A percentile compares a stretch with the other conserved stretches of the same genome.
These are phyloP conservation scores for Neotragus moschatus DNA, from an alignment of 2,113 vertebrate species.

Conservation along the genomic window DNA sequence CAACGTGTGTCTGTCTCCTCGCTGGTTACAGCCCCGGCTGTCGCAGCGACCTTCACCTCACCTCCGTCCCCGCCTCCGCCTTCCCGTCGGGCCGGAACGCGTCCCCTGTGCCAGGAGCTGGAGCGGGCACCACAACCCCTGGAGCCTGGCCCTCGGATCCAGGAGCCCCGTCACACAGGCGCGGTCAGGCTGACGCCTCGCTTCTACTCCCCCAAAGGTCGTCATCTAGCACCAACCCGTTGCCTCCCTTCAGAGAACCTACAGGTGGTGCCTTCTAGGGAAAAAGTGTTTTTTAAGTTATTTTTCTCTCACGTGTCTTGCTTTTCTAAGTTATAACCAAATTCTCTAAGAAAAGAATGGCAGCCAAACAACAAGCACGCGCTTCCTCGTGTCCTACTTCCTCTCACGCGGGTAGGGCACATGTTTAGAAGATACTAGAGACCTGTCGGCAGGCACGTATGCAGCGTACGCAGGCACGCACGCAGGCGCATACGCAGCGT, in stretches of 20 bases:
- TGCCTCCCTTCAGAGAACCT: background rate
- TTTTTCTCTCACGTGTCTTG: background rate
- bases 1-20: too few relatives aligned
- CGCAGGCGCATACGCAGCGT: accelerated
- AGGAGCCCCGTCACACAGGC: background rate
- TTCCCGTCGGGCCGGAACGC: background rate
- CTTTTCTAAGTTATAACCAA: background rate
- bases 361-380: background rate
- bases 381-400: accelerated
- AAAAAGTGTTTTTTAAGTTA: background rate
- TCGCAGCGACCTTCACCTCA: background rate
- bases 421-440: background rate
- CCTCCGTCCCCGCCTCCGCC: too few relatives aligned
- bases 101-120: background rate
- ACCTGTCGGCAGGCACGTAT: accelerated
- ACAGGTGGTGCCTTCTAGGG: background rate
- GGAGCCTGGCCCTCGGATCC: background rate
- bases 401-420: background rate
- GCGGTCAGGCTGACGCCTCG: background rate
- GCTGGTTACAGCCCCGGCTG: accelerated
- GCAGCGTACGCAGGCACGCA: accelerated
- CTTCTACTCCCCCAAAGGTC: background rate
- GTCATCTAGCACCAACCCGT: background rate
- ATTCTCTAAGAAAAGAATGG: background rate
- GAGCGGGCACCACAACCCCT: accelerated